Base-by-base conservation (phyloP, 2,113 vertebrate species). In the Hippocampus abdominalis region DNA sequence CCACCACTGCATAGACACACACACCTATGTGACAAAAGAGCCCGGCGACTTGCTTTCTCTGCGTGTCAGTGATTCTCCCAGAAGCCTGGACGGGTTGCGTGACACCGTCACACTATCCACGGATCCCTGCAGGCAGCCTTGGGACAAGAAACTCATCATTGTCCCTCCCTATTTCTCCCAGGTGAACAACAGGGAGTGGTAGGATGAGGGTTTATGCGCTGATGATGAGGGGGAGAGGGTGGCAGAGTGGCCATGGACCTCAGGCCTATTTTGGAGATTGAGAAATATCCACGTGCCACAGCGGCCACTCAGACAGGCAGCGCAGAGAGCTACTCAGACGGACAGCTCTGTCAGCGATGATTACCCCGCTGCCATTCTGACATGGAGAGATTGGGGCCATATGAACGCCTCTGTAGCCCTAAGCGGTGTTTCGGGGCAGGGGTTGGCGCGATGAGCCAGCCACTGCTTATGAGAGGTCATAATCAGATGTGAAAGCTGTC, bases 401-500 rank as follows among this genome's bases (percentile, higher is more conserved):
- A 87, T 75, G 84, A 86, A 81, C 40, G 84, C 73, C 76, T 86
- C 72, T 72, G 80, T 85, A 74, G 87, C 89, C 87, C 76, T 86
- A 83, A 90, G 87, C 82, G 64, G 88, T 88, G 85, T 88, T 88
- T 89, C 80, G 82, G 87, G 83, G 76, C 84, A 84, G 70, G 73
- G 83, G 84, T 80, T 74, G 36, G 77, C 81, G 80, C 76, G 80
- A 84, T 70, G 75, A 25, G 64, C 76, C 76, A 82, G 69, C 79
- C 62, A 75, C 82, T 87, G 80, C 81, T 86, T 89, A 83, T 82
- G 82, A 86, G 76, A 72, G 85, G 83, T 90, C 82, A 88, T 88
- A 86, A 89, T 89, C 87, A 89, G 83, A 89, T 89, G 88, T 90
- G 89, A 90, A 89, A 88, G 88, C 89, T 89, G 89, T 88, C 88